These are phyloP conservation scores for Cyprinodon tularosa DNA, from an alignment of 2,113 vertebrate species.

Conservation along the genomic window DNA sequence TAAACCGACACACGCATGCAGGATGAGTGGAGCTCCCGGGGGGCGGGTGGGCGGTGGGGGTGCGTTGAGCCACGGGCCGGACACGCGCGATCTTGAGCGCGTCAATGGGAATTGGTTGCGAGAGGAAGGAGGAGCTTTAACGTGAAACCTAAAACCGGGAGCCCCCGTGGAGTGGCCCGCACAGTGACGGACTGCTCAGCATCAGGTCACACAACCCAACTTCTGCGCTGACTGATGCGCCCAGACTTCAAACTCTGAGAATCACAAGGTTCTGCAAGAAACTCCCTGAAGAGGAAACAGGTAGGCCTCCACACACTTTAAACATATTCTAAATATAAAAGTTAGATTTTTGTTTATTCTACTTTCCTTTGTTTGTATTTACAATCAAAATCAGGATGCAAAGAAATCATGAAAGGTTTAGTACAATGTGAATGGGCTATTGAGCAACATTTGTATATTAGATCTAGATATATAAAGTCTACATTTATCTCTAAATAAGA, in stretches of 20 bases:
- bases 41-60: slow-evolving; percentile 3
- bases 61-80: slow-evolving; percentile 77
- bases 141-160: slow-evolving; percentile 67
- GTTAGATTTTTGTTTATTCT: background rate
- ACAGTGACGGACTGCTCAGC: slow-evolving; percentile 33
- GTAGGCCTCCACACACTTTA: slow-evolving; percentile 36
- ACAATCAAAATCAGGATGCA: background rate
- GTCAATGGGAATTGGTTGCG: slow-evolving; percentile 40
- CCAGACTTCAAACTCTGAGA: slow-evolving; percentile 16
- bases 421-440: background rate
- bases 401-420: background rate
- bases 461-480: background rate
- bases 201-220: background rate
- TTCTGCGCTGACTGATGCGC: slow-evolving; percentile 14
- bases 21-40: slow-evolving; percentile 33
- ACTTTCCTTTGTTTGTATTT: background rate
- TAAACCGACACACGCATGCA: slow-evolving; percentile 15
- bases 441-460: background rate
- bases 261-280: slow-evolving; percentile 1
- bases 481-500: background rate
- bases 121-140: slow-evolving; percentile 58
- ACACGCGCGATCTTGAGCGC: slow-evolving; percentile 70
- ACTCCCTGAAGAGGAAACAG: slow-evolving; percentile 28
- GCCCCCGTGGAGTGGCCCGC: slow-evolving; percentile 54
- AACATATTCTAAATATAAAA: background rate